Evolutionary conservation across 2,797 vertebrate species (phyloP), one percentile per base, ranked within the genome.

Genomic region (Ataeniobius toweri): DNA sequence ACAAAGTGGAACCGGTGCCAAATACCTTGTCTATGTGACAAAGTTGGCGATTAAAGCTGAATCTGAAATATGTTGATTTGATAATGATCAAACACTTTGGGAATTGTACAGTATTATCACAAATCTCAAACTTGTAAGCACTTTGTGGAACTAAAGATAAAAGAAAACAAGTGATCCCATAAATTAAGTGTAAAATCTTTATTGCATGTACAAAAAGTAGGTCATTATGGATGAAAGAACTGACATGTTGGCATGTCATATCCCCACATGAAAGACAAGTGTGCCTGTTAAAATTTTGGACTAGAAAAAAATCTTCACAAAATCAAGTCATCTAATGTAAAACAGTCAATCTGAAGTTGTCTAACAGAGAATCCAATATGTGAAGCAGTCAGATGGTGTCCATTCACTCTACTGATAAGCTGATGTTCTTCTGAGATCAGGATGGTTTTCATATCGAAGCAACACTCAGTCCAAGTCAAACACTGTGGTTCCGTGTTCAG

Each of bases 161-260:
- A 53, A 28, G 50, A 68, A 76, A 55, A 36, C 26, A 70, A 59
- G 53, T 5, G 16, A 73, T 7, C 59, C 53, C 55, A 77, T 13
- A 44, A 51, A 36, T 3, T 76, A 58, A 58, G 31, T 77, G 75
- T 70, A 81, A 81, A 77, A 81, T 31, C 39, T 81, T 81, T 77
- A 77, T 81, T 81, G 72, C 48, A 46, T 74, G 71, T 81, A 77
- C 74, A 77, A 81, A 81, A 81, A 70, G 53, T 59, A 70, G 63
- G 16, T 70, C 41, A 70, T 70, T 48, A 74, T 70, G 28, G 53
- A 74, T 74, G 56, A 51, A 74, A 77, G 73, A 81, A 61, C 12
- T 28, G 16, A 41, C 24, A 26, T 69, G 39, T 8, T 58, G 31
- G 24, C 36, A 56, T 44, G 18, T 73, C 44, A 51, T 36, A 36